These are phyloP conservation scores for Acanthaster planci DNA, from an alignment of 35 echinoderm and acorn worm genomes.

Conservation along the genomic window DNA sequence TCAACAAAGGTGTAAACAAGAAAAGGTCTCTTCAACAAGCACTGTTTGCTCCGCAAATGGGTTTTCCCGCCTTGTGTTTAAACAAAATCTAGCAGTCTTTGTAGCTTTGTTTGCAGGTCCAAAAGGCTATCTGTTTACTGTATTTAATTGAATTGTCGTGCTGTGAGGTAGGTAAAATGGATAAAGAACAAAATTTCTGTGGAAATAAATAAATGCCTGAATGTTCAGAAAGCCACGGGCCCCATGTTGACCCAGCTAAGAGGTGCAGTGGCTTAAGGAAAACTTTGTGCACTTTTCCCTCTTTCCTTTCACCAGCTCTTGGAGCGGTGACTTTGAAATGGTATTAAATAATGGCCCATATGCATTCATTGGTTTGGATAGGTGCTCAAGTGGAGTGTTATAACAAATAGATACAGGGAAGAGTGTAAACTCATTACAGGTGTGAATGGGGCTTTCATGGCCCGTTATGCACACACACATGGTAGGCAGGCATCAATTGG, in stretches of 20 bases:
- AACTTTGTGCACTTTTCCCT: neutral
- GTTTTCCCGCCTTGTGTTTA: slow-evolving; percentile 1
- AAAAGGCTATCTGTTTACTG: slow-evolving; percentile 4
- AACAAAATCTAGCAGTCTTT: slow-evolving; percentile 2
- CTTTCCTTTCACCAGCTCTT: neutral
- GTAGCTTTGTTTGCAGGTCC: neutral
- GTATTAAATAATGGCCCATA: neutral
- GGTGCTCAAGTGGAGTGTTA: slow-evolving; percentile 2
- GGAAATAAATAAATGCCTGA: neutral
- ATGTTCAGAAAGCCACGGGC: neutral
- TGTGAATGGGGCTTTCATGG: slow-evolving; percentile 13
- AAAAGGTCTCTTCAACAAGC: neutral
- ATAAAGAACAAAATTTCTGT: neutral
- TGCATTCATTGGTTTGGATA: slow-evolving; percentile 16
- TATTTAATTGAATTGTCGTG: neutral
- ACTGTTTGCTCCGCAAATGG: neutral
- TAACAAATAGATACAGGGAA: slow-evolving; percentile 8
- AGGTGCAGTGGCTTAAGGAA: neutral
- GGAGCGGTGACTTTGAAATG: slow-evolving; percentile 12
- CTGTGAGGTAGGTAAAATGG: neutral
- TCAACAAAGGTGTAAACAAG: too few relatives aligned
- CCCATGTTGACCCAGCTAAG: slow-evolving; percentile 11
- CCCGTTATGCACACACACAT: neutral
- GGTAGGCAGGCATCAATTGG: neutral
- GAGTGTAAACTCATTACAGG: slow-evolving; percentile 22